Conservation (phyloP, 1,140 invertebrate species). For the Platyscapa corneri region DNA sequence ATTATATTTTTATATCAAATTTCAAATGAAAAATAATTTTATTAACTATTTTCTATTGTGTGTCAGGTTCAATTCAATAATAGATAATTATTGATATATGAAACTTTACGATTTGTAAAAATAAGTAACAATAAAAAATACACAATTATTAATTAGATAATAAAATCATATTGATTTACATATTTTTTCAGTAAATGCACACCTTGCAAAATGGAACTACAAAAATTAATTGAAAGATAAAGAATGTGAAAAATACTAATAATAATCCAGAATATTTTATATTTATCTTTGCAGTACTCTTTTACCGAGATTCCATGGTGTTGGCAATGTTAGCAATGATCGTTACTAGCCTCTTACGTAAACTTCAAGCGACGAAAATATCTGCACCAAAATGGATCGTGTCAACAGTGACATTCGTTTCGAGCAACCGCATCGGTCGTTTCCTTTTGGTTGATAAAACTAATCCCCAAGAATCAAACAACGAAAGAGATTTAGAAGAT, state of each 20-base stretch:
- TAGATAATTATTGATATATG: too few relatives aligned
- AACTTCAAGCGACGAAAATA: conserved; percentile 58
- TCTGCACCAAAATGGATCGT: conserved; percentile 62
- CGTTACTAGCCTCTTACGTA: conserved; percentile 67
- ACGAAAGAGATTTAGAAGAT: conserved; percentile 53
- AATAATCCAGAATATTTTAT: not conserved
- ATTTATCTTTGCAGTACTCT: conserved; percentile 67
- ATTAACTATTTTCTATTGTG: too few relatives aligned
- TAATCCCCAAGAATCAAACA: conserved; percentile 14
- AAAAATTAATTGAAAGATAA: not conserved
- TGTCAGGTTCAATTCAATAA: too few relatives aligned
- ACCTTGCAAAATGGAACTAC: too few relatives aligned
- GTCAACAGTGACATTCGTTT: conserved; percentile 54
- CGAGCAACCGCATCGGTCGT: conserved; percentile 59
- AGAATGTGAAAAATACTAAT: not conserved
- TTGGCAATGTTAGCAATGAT: conserved; percentile 72
- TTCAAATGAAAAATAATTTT: too few relatives aligned
- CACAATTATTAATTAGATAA: too few relatives aligned
- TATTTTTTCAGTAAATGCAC: too few relatives aligned
- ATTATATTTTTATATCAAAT: too few relatives aligned
- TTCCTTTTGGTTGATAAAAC: conserved; percentile 56
- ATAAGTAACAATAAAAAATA: too few relatives aligned
- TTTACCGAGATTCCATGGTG: conserved; percentile 71
- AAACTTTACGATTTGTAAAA: too few relatives aligned
- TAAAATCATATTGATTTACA: too few relatives aligned